Percentiles rank a stretch among this genome's conserved stretches.
Evolutionary conservation across 2,113 vertebrate species (phyloP).

Genomic region (Cyrtonyx montezumae): DNA sequence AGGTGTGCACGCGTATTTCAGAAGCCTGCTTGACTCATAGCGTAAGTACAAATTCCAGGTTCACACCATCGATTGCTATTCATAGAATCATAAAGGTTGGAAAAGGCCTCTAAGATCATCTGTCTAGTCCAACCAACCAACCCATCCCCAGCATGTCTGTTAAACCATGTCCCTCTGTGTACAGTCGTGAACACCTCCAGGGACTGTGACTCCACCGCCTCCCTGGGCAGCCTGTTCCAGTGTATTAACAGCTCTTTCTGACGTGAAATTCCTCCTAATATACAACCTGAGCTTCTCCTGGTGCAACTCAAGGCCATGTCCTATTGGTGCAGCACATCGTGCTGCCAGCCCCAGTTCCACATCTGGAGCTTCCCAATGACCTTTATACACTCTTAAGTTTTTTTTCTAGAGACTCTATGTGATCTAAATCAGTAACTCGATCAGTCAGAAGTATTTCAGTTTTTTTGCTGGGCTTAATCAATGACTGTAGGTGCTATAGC

Average conservation of each 20-base stretch:
- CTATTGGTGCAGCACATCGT: background rate
- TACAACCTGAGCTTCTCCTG: too few relatives aligned
- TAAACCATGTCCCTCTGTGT: too few relatives aligned
- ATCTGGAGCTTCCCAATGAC: constrained; percentile 26
- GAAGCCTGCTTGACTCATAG: background rate
- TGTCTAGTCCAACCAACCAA: too few relatives aligned
- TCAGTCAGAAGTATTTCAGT: background rate
- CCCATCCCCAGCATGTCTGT: too few relatives aligned
- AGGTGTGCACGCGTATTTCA: background rate
- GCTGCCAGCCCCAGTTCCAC: background rate
- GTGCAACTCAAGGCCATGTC: too few relatives aligned
- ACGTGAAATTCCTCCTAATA: too few relatives aligned
- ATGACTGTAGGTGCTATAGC: background rate
- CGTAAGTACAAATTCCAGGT: background rate
- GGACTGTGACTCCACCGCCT: too few relatives aligned
- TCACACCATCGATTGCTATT: background rate
- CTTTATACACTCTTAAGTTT: constrained; percentile 26
- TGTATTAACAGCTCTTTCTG: too few relatives aligned
- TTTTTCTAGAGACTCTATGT: constrained; percentile 45
- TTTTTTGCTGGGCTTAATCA: constrained; percentile 28
- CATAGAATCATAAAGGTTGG: too few relatives aligned
- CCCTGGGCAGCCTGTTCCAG: too few relatives aligned
- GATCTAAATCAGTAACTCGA: background rate
- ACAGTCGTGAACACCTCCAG: too few relatives aligned
- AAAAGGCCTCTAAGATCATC: too few relatives aligned